A percentile compares a stretch with the other conserved stretches of the same genome.
Conservation (phyloP, 1,140 invertebrate species). For the Apis dorsata region DNA sequence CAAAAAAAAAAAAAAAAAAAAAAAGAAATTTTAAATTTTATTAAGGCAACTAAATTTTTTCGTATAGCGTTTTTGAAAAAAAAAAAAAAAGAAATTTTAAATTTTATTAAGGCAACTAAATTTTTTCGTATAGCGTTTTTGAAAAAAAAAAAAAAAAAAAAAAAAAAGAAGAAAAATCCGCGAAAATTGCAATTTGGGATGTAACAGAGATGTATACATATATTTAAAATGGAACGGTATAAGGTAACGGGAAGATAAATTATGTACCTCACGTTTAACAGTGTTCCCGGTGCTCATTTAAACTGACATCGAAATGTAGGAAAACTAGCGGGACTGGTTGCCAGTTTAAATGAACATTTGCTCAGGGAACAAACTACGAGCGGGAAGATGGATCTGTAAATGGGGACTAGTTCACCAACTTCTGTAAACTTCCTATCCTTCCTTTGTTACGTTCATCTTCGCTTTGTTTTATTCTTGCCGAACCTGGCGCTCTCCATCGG, state of each 20-base stretch:
- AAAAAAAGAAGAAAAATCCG: background rate
- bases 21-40: background rate
- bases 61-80: background rate
- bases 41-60: background rate
- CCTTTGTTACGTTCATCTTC: slow-evolving; percentile 32
- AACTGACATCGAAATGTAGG: slow-evolving; percentile 39
- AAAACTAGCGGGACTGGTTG: slow-evolving; percentile 31
- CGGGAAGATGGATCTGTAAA: slow-evolving; percentile 47
- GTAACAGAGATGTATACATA: background rate
- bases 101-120: background rate
- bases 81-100: background rate
- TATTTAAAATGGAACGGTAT: background rate
- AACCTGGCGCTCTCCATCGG: background rate
- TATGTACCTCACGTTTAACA: slow-evolving; percentile 11
- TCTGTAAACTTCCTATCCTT: slow-evolving; percentile 29
- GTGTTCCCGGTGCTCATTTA: slow-evolving; percentile 25
- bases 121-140: background rate
- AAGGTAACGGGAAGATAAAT: slow-evolving; percentile 14
- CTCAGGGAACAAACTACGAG: slow-evolving; percentile 30
- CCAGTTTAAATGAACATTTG: slow-evolving; percentile 36
- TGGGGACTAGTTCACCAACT: slow-evolving; percentile 32
- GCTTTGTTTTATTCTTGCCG: background rate
- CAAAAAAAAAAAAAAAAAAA: background rate
- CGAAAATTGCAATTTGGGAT: background rate
- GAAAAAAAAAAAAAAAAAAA: background rate